Conservation (phyloP, 1,140 invertebrate species). For the Neodiprion fabricii region DNA sequence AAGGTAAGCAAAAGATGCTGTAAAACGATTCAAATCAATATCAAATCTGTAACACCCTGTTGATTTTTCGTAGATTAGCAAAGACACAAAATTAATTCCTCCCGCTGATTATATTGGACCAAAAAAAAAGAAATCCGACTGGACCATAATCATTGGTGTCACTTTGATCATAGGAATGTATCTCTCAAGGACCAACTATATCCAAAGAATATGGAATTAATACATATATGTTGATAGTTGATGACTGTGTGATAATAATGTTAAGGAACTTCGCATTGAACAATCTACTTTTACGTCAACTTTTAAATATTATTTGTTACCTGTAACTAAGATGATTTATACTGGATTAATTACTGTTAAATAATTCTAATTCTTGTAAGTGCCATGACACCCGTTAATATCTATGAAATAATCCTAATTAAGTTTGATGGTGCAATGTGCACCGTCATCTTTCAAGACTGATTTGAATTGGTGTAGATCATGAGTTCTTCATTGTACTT, state of each 20-base stretch:
- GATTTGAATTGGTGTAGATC: too few species aligned
- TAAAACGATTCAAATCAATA: conserved; percentile 12
- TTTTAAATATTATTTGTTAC: background rate
- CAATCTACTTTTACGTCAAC: background rate
- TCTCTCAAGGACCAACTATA: conserved; percentile 36
- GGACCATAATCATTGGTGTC: conserved; percentile 40
- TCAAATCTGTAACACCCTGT: conserved; percentile 14
- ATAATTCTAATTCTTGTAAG: background rate
- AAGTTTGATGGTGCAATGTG: too few species aligned
- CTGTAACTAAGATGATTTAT: background rate
- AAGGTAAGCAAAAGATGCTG: conserved; percentile 29
- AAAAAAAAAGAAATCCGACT: conserved; percentile 37
- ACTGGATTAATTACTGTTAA: background rate
- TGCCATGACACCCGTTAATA: background rate
- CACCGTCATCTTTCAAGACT: too few species aligned
- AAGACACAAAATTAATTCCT: conserved; percentile 32
- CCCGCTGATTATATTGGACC: conserved; percentile 45
- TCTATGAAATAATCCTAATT: background rate
- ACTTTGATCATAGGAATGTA: conserved; percentile 40
- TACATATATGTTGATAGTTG: background rate
- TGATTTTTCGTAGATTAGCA: conserved; percentile 37
- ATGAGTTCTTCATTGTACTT: too few species aligned
- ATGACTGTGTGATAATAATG: background rate
- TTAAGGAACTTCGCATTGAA: background rate
- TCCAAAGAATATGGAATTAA: conserved; percentile 37